A percentile compares a stretch with the other conserved stretches of the same genome.
phyloP scores from a whole-genome alignment of 2,888 invertebrate species.

The Emesis russula region DNA sequence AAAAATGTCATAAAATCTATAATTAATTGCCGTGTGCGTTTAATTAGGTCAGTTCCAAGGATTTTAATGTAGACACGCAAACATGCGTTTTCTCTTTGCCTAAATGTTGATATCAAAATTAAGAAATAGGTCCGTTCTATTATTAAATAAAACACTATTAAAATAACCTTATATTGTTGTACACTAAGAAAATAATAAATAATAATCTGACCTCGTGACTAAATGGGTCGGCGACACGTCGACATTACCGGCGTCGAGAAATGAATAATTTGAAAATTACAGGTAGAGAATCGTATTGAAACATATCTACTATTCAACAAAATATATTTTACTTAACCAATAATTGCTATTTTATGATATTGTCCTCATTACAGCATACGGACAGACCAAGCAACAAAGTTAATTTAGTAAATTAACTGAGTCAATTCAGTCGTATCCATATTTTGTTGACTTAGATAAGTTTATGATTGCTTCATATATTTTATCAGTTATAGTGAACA shows the following conservation, averaged over 20 bases:
- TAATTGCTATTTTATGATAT: too few relatives aligned
- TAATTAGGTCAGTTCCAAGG: conserved; percentile 11
- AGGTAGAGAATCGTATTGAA: neutral
- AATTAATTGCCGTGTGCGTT: neutral
- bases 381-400: too few relatives aligned
- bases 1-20: neutral
- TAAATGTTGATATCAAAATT: neutral
- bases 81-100: neutral
- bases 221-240: conserved; percentile 11
- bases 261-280: neutral
- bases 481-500: too few relatives aligned
- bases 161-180: neutral
- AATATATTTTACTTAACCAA: neutral
- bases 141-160: neutral
- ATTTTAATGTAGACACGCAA: conserved; percentile 16
- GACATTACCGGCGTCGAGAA: neutral
- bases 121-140: neutral
- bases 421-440: too few relatives aligned
- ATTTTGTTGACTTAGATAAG: too few relatives aligned
- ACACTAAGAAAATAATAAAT: conserved; percentile 6
- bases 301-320: neutral
- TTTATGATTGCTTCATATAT: too few relatives aligned
- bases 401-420: too few relatives aligned
- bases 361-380: too few relatives aligned
- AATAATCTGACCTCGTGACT: neutral